Percentiles rank a stretch among this genome's conserved stretches.
Evolutionary conservation across 1,140 invertebrate species (phyloP).

Genomic region (Aradophagus sp.): DNA sequence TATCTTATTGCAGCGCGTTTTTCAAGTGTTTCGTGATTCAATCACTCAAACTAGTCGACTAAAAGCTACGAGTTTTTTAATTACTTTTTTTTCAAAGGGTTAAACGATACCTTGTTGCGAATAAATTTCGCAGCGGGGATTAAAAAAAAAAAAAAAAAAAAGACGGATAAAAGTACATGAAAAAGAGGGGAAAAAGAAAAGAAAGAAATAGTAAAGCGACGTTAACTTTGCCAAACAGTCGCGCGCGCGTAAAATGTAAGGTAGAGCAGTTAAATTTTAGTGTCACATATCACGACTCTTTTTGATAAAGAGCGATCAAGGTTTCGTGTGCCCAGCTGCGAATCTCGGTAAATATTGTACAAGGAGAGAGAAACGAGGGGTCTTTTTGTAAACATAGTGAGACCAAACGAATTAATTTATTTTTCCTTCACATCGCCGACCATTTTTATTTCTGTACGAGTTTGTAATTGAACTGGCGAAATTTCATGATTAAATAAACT

Average conservation of each 20-base stretch:
- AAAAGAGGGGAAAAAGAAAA: conserved; percentile 14
- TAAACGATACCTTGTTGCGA: conserved; percentile 6
- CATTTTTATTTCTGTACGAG: conserved; percentile 48
- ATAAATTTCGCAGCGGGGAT: conserved; percentile 9
- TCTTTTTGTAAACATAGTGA: conserved; percentile 21
- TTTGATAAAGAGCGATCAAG: conserved; percentile 57
- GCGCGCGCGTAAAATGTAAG: conserved; percentile 65
- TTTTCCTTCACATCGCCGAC: conserved; percentile 26
- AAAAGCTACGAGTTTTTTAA: conserved; percentile 32
- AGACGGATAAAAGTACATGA: conserved; percentile 30
- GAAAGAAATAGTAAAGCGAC: too few relatives aligned
- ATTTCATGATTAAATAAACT: conserved; percentile 16
- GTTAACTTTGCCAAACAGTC: conserved; percentile 66
- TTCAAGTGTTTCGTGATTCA: conserved; percentile 47
- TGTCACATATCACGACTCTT: conserved; percentile 66
- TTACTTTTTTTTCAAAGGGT: conserved; percentile 4
- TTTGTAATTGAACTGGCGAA: conserved; percentile 30
- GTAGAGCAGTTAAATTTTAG: conserved; percentile 65
- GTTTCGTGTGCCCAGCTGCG: conserved; percentile 48
- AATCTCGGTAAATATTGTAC: conserved; percentile 47
- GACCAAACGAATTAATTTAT: conserved; percentile 31
- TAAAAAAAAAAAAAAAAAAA: too few relatives aligned
- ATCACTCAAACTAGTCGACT: conserved; percentile 45
- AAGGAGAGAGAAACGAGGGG: conserved; percentile 34
- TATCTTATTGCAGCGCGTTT: conserved; percentile 50